Evolutionary conservation across 2,113 vertebrate genomes (phyloP).

Genomic region (Onychostruthus taczanowskii): DNA sequence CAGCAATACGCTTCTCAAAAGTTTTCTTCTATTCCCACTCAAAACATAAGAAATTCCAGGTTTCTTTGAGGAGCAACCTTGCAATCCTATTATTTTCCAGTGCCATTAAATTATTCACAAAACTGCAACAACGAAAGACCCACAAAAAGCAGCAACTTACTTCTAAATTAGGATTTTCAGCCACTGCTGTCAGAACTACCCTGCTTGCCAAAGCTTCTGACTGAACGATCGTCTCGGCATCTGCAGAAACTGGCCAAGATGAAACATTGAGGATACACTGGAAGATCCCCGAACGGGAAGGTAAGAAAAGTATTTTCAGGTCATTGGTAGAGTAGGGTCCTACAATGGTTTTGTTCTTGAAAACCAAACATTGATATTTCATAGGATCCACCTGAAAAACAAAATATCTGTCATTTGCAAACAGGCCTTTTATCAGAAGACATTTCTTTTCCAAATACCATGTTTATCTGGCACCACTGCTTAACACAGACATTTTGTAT

Average conservation of each 20-base stretch:
- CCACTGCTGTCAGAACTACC: slow-evolving; percentile 86
- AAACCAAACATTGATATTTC: slow-evolving; percentile 88
- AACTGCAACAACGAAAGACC: neutral
- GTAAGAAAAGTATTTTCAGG: slow-evolving; percentile 90
- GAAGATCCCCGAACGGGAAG: slow-evolving; percentile 84
- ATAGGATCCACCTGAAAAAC: slow-evolving; percentile 80
- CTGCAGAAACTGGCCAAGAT: slow-evolving; percentile 90
- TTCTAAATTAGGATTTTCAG: slow-evolving; percentile 87
- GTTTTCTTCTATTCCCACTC: neutral
- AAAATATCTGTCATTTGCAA: neutral
- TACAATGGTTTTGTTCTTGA: slow-evolving; percentile 92
- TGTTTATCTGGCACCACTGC: neutral
- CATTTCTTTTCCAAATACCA: neutral
- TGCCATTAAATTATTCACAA: neutral
- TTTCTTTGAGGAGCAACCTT: neutral
- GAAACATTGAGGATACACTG: slow-evolving; percentile 86
- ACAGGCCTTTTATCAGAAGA: neutral
- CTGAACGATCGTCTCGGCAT: slow-evolving; percentile 76
- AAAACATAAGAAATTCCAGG: neutral
- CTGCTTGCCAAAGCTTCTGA: slow-evolving; percentile 84
- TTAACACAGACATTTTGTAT: neutral
- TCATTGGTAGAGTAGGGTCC: slow-evolving; percentile 88
- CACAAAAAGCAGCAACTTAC: slow-evolving; percentile 66
- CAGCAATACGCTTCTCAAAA: neutral
- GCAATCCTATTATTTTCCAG: neutral